Evolutionary conservation across 2,888 invertebrate genomes (phyloP).

Genomic region (Pandemis heparana): DNA sequence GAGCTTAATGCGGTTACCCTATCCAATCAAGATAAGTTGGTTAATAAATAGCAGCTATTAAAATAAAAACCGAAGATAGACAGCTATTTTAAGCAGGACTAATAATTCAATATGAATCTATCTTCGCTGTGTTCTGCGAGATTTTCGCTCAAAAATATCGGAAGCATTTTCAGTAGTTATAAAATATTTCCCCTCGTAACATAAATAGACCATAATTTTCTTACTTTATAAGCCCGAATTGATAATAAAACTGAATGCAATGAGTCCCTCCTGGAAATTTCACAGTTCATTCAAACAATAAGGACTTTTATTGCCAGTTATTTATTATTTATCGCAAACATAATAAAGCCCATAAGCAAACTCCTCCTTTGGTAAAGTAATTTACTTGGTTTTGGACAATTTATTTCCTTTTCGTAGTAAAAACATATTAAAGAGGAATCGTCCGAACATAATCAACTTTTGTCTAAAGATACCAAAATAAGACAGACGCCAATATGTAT

Average conservation of each 20-base stretch:
- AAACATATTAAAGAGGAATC: slow-evolving; percentile 14
- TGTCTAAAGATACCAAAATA: background rate
- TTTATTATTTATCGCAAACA: slow-evolving; percentile 48
- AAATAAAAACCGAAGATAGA: too few species aligned
- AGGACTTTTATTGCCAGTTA: slow-evolving; percentile 44
- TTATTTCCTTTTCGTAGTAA: slow-evolving; percentile 17
- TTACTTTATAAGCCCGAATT: background rate
- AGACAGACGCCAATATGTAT: too few species aligned
- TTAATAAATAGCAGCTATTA: too few species aligned
- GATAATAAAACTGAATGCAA: slow-evolving; percentile 18
- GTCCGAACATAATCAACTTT: slow-evolving; percentile 3
- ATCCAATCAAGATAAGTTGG: too few species aligned
- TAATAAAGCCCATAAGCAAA: slow-evolving; percentile 46
- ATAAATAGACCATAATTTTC: background rate
- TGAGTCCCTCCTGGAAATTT: slow-evolving; percentile 7
- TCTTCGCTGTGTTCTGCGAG: background rate
- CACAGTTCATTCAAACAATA: slow-evolving; percentile 15
- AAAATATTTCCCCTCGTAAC: background rate
- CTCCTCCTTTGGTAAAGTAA: slow-evolving; percentile 19
- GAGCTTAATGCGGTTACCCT: too few species aligned
- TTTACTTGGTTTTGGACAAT: slow-evolving; percentile 23
- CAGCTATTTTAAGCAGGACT: too few species aligned
- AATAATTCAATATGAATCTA: background rate
- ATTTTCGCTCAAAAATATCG: background rate
- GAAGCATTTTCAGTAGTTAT: background rate